A percentile compares a stretch with the other conserved stretches of the same genome.
phyloP scores from a whole-genome alignment of 1,140 invertebrate genomes.

The Bombus waltoni region DNA sequence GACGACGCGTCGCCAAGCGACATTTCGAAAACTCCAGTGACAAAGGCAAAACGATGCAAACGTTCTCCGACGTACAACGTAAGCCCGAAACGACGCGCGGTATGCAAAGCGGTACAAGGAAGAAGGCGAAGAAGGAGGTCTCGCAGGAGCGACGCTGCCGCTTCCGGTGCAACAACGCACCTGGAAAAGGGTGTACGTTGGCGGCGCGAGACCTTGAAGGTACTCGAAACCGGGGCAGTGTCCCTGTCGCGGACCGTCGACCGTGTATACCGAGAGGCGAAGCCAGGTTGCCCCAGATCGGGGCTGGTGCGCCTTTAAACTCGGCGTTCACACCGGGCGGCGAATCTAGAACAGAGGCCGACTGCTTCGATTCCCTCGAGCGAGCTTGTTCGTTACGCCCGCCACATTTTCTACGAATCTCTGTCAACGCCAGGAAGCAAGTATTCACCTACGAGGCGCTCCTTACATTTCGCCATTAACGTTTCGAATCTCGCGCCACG shows the following conservation, averaged over 20 bases:
- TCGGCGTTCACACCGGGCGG: conserved; percentile 40
- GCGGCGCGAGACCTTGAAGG: conserved; percentile 76
- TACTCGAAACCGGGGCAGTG: conserved; percentile 78
- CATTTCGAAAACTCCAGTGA: background rate
- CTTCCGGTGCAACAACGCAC: conserved; percentile 52
- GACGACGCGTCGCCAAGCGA: background rate
- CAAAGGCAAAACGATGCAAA: background rate
- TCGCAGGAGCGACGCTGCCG: conserved; percentile 42
- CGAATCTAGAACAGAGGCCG: conserved; percentile 67
- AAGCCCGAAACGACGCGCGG: background rate
- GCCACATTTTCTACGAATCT: conserved; percentile 57
- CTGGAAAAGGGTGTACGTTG: conserved; percentile 54
- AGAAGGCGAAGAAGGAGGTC: conserved; percentile 18
- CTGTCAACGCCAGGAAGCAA: background rate
- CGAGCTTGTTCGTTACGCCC: conserved; percentile 51
- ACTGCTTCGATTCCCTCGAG: conserved; percentile 60
- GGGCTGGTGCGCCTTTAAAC: conserved; percentile 57
- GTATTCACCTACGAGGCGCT: background rate
- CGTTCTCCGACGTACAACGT: background rate
- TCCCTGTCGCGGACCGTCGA: conserved; percentile 63
- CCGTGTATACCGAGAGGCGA: conserved; percentile 48
- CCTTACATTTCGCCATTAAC: background rate
- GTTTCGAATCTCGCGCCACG: background rate
- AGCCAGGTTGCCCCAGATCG: conserved; percentile 75
- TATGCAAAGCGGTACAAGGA: background rate